Conservation (phyloP, 2,888 invertebrate genomes). For the Eilema caniola region DNA sequence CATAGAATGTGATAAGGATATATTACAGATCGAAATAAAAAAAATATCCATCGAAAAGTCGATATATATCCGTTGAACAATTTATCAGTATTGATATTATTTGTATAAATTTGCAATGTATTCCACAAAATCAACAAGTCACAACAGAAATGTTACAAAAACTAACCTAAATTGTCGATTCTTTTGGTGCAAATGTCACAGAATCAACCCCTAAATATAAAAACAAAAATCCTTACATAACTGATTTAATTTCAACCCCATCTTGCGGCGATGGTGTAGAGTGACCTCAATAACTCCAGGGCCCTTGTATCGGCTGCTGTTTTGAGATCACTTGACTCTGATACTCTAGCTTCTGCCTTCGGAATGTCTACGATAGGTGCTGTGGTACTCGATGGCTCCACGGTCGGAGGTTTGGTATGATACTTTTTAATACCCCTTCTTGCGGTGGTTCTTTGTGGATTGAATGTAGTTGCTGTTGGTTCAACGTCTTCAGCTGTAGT, state of each 20-base stretch:
- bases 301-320: slow-evolving; percentile 91
- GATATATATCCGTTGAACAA: neutral
- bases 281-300: slow-evolving; percentile 92
- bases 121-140: neutral
- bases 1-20: neutral
- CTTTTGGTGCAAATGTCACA: slow-evolving; percentile 21
- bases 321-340: slow-evolving; percentile 69
- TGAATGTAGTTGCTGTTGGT: slow-evolving; percentile 67
- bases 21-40: neutral
- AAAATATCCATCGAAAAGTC: neutral
- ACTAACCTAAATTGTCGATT: slow-evolving; percentile 20
- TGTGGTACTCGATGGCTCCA: slow-evolving; percentile 57
- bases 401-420: slow-evolving; percentile 63
- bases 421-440: slow-evolving; percentile 77
- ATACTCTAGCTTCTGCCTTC: slow-evolving; percentile 76
- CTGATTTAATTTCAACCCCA: slow-evolving; percentile 87
- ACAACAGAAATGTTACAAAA: slow-evolving; percentile 20
- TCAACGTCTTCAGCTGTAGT: slow-evolving; percentile 63
- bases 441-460: slow-evolving; percentile 62
- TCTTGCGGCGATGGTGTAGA: slow-evolving; percentile 94
- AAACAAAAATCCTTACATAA: slow-evolving; percentile 53
- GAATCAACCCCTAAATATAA: slow-evolving; percentile 67
- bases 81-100: neutral
- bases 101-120: neutral
- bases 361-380: slow-evolving; percentile 67